phyloP scores from a whole-genome alignment of 2,797 vertebrate genomes.

The Urocyon cinereoargenteus region DNA sequence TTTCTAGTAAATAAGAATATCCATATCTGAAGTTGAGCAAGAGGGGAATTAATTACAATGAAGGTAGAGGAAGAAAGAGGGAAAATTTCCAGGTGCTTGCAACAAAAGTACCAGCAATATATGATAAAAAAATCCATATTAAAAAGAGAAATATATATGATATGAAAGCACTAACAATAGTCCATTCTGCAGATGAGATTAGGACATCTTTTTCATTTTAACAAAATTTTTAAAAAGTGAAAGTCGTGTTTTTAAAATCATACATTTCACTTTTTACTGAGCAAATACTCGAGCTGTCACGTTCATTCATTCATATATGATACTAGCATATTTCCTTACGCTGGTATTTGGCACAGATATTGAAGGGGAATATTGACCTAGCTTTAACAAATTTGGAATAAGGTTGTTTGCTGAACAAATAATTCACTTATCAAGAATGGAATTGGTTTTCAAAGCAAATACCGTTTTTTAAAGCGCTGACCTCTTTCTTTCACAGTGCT shows the following conservation, averaged over 20 bases:
- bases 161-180: not conserved
- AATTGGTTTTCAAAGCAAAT: not conserved
- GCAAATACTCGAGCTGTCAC: not conserved
- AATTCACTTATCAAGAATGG: not conserved
- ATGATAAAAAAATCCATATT: not conserved
- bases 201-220: not conserved
- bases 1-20: slow-evolving; percentile 27
- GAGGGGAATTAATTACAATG: not conserved
- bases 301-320: not conserved
- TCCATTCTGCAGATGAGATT: not conserved
- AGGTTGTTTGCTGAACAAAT: not conserved
- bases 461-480: not conserved
- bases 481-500: not conserved
- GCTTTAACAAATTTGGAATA: slow-evolving; percentile 7
- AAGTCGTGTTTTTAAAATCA: not conserved
- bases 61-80: not conserved
- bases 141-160: not conserved
- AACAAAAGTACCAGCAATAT: not conserved
- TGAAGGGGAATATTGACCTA: not conserved
- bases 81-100: not conserved
- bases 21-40: not conserved
- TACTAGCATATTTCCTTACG: not conserved
- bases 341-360: not conserved
- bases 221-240: not conserved
- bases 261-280: not conserved